Evolutionary conservation across 2,113 vertebrate genomes (phyloP).

Genomic region (Callopanchax toddi): DNA sequence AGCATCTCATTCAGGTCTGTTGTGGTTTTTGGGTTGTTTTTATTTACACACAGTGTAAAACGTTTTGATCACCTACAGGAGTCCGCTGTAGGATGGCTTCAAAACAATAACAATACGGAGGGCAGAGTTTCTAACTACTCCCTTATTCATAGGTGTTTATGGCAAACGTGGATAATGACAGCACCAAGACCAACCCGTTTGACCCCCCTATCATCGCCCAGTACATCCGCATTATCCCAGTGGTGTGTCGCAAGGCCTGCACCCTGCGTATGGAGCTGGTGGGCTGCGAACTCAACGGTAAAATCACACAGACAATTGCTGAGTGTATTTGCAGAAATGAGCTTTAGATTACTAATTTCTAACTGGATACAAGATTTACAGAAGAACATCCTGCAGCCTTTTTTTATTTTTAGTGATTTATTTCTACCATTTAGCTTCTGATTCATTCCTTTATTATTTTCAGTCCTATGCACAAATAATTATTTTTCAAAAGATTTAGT

Average conservation of each 20-base stretch:
- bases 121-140: no score
- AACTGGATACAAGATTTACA: not conserved
- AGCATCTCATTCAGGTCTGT: no score
- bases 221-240: slow-evolving; percentile 87
- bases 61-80: no score
- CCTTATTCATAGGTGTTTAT: slow-evolving; percentile 81
- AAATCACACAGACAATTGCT: slow-evolving; percentile 51
- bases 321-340: slow-evolving; percentile 8
- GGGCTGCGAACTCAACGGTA: slow-evolving; percentile 95
- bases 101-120: no score
- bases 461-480: no score
- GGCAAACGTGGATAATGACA: slow-evolving; percentile 86
- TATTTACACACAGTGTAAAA: no score
- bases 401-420: not conserved
- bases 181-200: slow-evolving; percentile 86
- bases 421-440: not conserved
- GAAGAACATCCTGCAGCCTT: not conserved
- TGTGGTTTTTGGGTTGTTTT: no score
- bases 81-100: no score
- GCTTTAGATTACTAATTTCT: slow-evolving; percentile 1
- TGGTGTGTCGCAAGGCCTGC: slow-evolving; percentile 85
- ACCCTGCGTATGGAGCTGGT: slow-evolving; percentile 94
- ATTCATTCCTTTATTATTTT: slow-evolving; percentile 23
- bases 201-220: slow-evolving; percentile 85
- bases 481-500: no score